Percentiles rank a stretch among this genome's conserved stretches.
Evolutionary conservation across 92 coral and sea anemone species (phyloP).

Genomic region (Epizoanthus illoricatus): DNA sequence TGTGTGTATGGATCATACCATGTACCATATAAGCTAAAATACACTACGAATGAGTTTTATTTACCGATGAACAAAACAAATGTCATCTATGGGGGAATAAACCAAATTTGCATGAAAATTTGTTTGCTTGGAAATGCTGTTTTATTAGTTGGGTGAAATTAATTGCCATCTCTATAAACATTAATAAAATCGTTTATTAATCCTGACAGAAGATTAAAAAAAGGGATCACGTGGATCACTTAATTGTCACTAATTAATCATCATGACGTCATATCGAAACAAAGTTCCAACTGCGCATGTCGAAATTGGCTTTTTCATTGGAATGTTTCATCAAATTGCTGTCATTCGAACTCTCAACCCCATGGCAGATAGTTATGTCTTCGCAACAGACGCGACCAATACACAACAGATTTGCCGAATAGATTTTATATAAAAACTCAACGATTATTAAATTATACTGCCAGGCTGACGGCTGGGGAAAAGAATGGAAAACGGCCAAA

Average conservation of each 20-base stretch:
- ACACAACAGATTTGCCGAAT: constrained; percentile 61
- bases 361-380: constrained; percentile 76
- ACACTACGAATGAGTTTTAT: constrained; percentile 26
- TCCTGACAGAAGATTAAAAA: constrained; percentile 51
- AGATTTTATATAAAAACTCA: constrained; percentile 58
- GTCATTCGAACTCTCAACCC: constrained; percentile 89
- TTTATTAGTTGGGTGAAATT: constrained; percentile 67
- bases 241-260: constrained; percentile 75
- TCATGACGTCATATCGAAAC: constrained; percentile 44
- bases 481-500: constrained; percentile 70
- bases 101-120: constrained; percentile 44
- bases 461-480: constrained; percentile 43
- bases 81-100: constrained; percentile 30
- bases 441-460: constrained; percentile 59
- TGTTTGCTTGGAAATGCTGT: constrained; percentile 56
- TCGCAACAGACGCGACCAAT: constrained; percentile 54
- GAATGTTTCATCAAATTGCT: constrained; percentile 84
- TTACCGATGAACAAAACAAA: constrained; percentile 25
- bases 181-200: constrained; percentile 77
- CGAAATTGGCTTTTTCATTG: constrained; percentile 79
- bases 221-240: constrained; percentile 70
- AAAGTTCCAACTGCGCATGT: constrained; percentile 68
- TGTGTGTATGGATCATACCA: constrained; percentile 1
- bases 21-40: constrained; percentile 5
- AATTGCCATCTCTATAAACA: constrained; percentile 67